Evolutionary conservation across 2,113 vertebrate genomes (phyloP).

Genomic region (Cebidichthys violaceus): DNA sequence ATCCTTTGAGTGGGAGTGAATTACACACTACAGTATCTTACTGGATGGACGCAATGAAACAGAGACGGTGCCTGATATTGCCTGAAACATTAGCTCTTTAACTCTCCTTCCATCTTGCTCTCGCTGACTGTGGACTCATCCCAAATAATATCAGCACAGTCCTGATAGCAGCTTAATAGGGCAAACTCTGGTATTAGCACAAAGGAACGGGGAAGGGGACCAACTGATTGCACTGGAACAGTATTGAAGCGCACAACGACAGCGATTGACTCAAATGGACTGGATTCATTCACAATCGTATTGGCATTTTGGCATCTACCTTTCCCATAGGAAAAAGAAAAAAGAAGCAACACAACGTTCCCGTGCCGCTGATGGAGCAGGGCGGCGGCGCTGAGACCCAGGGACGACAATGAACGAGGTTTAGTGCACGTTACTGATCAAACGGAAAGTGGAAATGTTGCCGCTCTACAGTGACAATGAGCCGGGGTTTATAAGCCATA

Average conservation of each 20-base stretch:
- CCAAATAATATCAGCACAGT: conserved; percentile 80
- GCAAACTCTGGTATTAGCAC: conserved; percentile 83
- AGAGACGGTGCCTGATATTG: conserved; percentile 76
- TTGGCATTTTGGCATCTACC: conserved; percentile 78
- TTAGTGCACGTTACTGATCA: conserved; percentile 71
- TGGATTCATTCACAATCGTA: conserved; percentile 76
- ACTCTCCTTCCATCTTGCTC: conserved; percentile 65
- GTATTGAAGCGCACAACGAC: conserved; percentile 73
- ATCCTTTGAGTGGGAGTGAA: conserved; percentile 69
- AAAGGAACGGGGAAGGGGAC: conserved; percentile 76
- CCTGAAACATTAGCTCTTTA: conserved; percentile 79
- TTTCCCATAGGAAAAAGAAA: conserved; percentile 79
- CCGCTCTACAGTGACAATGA: conserved; percentile 45
- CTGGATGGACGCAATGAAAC: conserved; percentile 68
- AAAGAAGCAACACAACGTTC: conserved; percentile 65
- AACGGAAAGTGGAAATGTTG: conserved; percentile 47
- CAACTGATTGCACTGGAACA: conserved; percentile 76
- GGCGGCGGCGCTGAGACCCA: conserved; percentile 50
- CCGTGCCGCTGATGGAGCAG: conserved; percentile 63
- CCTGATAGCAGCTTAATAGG: conserved; percentile 83
- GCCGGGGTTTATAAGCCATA: conserved; percentile 58
- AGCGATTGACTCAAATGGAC: conserved; percentile 70
- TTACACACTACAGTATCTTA: conserved; percentile 59
- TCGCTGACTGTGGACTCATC: conserved; percentile 75
- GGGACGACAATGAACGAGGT: conserved; percentile 51